Base-by-base conservation (phyloP, 2,888 invertebrate species). In the Pasiphila rectangulata region DNA sequence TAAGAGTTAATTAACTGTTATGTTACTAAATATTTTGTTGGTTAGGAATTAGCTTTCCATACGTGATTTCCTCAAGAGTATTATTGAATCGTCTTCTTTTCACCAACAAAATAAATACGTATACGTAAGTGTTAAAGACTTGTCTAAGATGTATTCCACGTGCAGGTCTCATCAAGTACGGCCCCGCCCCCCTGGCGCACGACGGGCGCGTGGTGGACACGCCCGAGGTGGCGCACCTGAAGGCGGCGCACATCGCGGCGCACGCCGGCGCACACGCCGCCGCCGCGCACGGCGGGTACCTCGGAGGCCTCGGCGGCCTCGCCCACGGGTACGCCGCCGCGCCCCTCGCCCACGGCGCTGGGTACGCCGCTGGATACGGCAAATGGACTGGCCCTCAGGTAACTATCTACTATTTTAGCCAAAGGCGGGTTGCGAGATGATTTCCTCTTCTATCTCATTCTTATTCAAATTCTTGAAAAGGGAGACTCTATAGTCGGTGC, bases 221-320 rank as follows among this genome's bases (percentile, higher is more conserved):
- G 16, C 87, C 90, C 51, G 90, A 90, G 78, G 89, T 90, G 0
- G 90, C 91, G 12, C 90, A 90, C 63, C 89, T 91, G 49, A 91
- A 90, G 74, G 85, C 89, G 20, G 90, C 90, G 24, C 91, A 90
- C 72, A 69, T 84, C 59, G 82, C 86, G 41, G 89, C 90, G 19
- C 89, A 84, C 73, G 75, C 79, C 25, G 76, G 75, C 25, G 86
- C 83, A 0, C 75, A 82, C 67, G 77, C 69, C 17, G 67, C 51
- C 46, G 81, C 77, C 6, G 67, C 70, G 9, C 74, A 75, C 52
- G 69, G 62, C 38, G 63, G 59, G 24, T 65, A 57, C 61, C 67
- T 67, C 45, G 68, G 67, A 20, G 75, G 69, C 15, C 65, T 62
- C 9, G 72, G 68, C 41, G 59, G 58, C 17, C 37, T 45, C 7